Percentiles rank a stretch among this genome's conserved stretches.
Evolutionary conservation across 2,797 vertebrate species (phyloP).

Genomic region (Sus cebifrons): DNA sequence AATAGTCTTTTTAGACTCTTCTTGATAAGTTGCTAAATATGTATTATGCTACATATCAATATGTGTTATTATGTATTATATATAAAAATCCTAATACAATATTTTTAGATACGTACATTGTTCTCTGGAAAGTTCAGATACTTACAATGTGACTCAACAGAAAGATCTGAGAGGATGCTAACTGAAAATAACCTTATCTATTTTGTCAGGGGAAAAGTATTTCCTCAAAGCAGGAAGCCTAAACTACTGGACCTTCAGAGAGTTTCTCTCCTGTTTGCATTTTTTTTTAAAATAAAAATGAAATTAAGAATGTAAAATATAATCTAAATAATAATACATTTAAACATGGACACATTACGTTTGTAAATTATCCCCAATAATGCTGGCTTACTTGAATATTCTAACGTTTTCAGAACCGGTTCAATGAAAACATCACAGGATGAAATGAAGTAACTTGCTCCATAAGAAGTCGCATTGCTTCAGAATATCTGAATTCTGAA

Average conservation of each 20-base stretch:
- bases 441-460: background rate
- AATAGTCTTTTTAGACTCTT: background rate
- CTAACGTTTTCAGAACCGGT: background rate
- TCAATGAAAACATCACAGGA: background rate
- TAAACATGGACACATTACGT: background rate
- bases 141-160: background rate
- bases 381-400: background rate
- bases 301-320: background rate
- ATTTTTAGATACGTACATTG: background rate
- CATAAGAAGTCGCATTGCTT: background rate
- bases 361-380: background rate
- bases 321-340: background rate
- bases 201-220: background rate
- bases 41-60: too few species aligned
- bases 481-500: background rate
- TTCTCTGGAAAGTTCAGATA: background rate
- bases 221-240: background rate
- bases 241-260: background rate
- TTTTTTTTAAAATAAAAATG: background rate
- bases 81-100: background rate
- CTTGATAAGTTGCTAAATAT: background rate
- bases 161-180: background rate
- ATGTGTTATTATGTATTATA: too few species aligned
- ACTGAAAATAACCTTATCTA: background rate
- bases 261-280: background rate